Conservation (phyloP, 2,113 vertebrate species). For the Tylochromis polylepis region DNA sequence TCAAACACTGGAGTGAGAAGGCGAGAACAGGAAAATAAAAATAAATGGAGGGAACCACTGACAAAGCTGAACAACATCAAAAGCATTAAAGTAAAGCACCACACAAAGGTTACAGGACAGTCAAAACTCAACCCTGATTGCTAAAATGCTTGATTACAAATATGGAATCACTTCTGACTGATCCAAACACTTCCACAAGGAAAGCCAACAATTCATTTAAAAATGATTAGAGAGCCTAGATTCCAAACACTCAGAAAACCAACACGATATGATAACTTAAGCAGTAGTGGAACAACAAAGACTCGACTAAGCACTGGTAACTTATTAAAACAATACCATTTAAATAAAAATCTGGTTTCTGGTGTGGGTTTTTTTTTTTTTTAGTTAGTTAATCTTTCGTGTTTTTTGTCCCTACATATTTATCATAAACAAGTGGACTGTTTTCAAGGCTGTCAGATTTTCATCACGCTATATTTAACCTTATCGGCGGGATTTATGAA, state of each 20-base stretch:
- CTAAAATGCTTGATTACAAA: too few species aligned
- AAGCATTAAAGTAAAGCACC: too few species aligned
- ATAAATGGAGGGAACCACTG: background rate
- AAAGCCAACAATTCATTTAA: background rate
- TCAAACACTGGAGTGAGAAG: constrained; percentile 83
- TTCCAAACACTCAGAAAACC: background rate
- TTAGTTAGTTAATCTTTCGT: background rate
- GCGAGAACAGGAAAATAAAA: background rate
- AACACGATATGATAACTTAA: background rate
- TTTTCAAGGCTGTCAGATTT: background rate
- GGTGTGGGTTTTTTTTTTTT: background rate
- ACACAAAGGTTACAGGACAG: too few species aligned
- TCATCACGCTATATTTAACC: background rate
- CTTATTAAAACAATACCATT: background rate
- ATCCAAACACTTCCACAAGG: background rate
- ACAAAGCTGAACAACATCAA: background rate
- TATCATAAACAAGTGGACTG: background rate
- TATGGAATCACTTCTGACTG: too few species aligned
- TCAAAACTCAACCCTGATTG: too few species aligned
- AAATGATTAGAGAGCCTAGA: background rate
- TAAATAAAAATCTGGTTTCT: background rate
- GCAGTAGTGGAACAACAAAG: background rate
- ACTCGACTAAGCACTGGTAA: background rate
- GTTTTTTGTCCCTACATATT: background rate
- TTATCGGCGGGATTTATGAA: background rate